phyloP scores from a whole-genome alignment of 2,797 vertebrate species.

The Crocidura indochinensis region DNA sequence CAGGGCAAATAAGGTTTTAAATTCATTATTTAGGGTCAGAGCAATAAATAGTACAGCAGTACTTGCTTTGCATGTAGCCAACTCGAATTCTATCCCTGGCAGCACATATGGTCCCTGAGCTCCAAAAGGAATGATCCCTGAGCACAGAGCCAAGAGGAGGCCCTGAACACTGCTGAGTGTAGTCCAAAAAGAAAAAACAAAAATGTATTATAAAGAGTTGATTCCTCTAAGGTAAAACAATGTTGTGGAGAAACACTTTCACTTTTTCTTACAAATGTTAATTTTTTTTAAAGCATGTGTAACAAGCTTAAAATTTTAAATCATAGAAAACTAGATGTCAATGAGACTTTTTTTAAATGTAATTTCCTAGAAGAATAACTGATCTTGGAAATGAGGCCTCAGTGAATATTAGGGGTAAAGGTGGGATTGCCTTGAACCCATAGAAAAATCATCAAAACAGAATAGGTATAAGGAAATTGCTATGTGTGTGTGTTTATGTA shows the following conservation, averaged over 20 bases:
- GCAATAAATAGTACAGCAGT: no score
- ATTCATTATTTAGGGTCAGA: not conserved
- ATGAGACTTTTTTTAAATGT: conserved; percentile 17
- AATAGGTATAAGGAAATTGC: conserved; percentile 64
- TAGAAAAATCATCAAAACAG: conserved; percentile 19
- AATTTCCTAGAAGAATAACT: conserved; percentile 39
- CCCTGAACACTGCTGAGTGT: no score
- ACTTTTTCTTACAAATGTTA: conserved; percentile 57
- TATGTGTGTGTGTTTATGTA: not conserved
- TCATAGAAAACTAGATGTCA: conserved; percentile 53
- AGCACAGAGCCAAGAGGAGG: no score
- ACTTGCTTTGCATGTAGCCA: no score
- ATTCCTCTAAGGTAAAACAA: conserved; percentile 32
- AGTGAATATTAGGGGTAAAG: not conserved
- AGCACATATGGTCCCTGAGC: no score
- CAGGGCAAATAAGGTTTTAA: conserved; percentile 55
- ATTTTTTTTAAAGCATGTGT: conserved; percentile 48
- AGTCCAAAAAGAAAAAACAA: no score
- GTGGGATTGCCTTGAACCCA: conserved; percentile 5
- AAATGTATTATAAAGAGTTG: not conserved
- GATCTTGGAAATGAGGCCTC: not conserved
- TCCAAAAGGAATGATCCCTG: no score
- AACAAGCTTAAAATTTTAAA: conserved; percentile 67
- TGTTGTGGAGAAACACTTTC: conserved; percentile 3
- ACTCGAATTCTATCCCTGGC: no score